Percentiles rank a stretch among this genome's conserved stretches.
Evolutionary conservation across 2,113 vertebrate genomes (phyloP).

Genomic region (Sapajus apella): DNA sequence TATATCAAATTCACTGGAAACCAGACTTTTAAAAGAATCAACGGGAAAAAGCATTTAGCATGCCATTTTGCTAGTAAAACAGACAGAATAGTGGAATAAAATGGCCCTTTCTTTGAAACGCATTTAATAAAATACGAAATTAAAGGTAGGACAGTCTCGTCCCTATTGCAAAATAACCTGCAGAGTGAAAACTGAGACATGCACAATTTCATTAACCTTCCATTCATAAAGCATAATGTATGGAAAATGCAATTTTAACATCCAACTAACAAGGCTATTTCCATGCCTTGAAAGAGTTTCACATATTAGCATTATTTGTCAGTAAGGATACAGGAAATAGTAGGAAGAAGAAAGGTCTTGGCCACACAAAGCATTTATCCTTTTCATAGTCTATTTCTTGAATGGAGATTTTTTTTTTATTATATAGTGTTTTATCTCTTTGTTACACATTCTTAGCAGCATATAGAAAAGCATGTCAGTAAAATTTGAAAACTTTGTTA

Average conservation of each 20-base stretch:
- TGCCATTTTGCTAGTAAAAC: conserved; percentile 38
- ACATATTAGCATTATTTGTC: conserved; percentile 54
- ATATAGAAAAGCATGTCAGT: background rate
- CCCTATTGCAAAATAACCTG: conserved; percentile 68
- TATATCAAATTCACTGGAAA: conserved; percentile 41
- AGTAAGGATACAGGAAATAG: conserved; percentile 43
- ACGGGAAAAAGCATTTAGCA: conserved; percentile 38
- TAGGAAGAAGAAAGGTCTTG: background rate
- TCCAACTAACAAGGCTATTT: conserved; percentile 51
- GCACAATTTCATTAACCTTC: conserved; percentile 73
- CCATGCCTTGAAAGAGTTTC: conserved; percentile 69
- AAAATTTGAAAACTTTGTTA: background rate
- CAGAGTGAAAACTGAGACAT: conserved; percentile 76
- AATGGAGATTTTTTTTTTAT: conserved; percentile 44
- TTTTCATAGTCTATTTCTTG: conserved; percentile 33
- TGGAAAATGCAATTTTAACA: conserved; percentile 49
- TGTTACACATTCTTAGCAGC: conserved; percentile 44
- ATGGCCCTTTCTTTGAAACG: conserved; percentile 72
- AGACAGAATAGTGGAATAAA: conserved; percentile 68
- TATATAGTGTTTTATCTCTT: conserved; percentile 15
- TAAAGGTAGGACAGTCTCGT: conserved; percentile 70
- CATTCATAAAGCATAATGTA: conserved; percentile 70
- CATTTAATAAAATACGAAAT: conserved; percentile 74
- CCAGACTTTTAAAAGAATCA: conserved; percentile 46
- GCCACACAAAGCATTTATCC: conserved; percentile 3